These are phyloP conservation scores for Hiodon alosoides DNA, from an alignment of 2,113 vertebrate genomes.

Conservation along the genomic window DNA sequence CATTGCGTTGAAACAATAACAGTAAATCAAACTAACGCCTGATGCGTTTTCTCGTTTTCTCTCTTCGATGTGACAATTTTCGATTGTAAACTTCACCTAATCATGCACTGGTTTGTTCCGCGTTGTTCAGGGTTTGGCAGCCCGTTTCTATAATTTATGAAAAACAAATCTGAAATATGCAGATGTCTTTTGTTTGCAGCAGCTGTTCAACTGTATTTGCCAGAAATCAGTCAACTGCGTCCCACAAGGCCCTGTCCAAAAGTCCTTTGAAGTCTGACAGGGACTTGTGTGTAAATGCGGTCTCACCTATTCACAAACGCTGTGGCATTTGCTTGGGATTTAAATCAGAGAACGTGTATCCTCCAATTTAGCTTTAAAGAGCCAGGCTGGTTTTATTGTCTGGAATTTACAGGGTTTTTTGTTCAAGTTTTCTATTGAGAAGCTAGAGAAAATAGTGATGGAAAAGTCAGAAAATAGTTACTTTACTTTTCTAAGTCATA, in stretches of 20 bases:
- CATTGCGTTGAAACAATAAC: too few relatives aligned
- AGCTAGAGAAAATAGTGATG: too few relatives aligned
- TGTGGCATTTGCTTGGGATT: neutral
- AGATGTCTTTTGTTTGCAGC: slow-evolving; percentile 99
- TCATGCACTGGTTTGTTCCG: slow-evolving; percentile 80
- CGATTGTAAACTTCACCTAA: slow-evolving; percentile 97
- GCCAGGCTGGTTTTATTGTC: neutral
- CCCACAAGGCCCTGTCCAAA: slow-evolving; percentile 67
- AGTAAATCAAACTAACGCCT: too few relatives aligned
- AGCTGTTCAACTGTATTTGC: slow-evolving; percentile 92
- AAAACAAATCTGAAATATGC: slow-evolving; percentile 99
- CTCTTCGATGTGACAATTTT: slow-evolving; percentile 80
- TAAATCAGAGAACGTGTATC: neutral
- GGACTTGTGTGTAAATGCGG: slow-evolving; percentile 38
- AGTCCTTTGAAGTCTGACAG: slow-evolving; percentile 70
- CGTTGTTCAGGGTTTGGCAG: slow-evolving; percentile 79
- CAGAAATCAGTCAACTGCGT: slow-evolving; percentile 95
- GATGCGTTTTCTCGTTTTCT: slow-evolving; percentile 45
- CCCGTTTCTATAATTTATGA: slow-evolving; percentile 98
- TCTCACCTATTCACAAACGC: slow-evolving; percentile 10
- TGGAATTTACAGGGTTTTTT: too few relatives aligned
- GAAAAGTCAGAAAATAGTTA: too few relatives aligned
- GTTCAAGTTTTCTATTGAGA: too few relatives aligned
- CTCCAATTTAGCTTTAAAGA: slow-evolving; percentile 3
- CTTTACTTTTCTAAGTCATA: too few relatives aligned